phyloP scores from a whole-genome alignment of 2,797 vertebrate species.

The Parotocinclus haroldoi region DNA sequence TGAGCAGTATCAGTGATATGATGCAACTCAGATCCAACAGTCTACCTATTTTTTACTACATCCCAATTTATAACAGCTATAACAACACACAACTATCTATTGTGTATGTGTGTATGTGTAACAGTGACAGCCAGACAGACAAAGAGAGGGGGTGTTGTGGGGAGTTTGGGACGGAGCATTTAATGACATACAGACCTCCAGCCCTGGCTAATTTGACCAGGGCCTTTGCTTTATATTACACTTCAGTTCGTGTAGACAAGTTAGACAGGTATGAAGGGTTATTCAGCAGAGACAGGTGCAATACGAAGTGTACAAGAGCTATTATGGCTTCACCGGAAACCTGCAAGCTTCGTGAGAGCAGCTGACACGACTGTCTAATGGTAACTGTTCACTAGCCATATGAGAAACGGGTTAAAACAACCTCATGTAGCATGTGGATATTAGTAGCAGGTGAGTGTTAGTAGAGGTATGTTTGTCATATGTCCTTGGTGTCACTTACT shows the following conservation, averaged over 20 bases:
- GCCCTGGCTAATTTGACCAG: conserved; percentile 1
- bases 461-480: too few relatives aligned
- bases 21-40: conserved; percentile 18
- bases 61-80: not conserved
- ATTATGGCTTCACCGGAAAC: too few relatives aligned
- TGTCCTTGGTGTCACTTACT: too few relatives aligned
- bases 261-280: conserved; percentile 1
- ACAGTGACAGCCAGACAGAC: not conserved
- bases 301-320: not conserved
- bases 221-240: not conserved
- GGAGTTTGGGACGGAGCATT: not conserved
- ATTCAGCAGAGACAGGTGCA: not conserved
- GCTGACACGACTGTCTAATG: too few relatives aligned
- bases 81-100: not conserved
- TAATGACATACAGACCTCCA: not conserved
- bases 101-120: not conserved
- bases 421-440: too few relatives aligned
- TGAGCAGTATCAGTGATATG: not conserved
- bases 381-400: too few relatives aligned
- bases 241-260: not conserved
- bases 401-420: too few relatives aligned
- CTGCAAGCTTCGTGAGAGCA: not conserved
- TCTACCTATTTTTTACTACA: conserved; percentile 1
- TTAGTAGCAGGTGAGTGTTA: too few relatives aligned
- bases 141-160: not conserved